A percentile compares a stretch with the other conserved stretches of the same genome.
Conservation (phyloP, 2,797 vertebrate species). For the Ambastaia sidthimunki region DNA sequence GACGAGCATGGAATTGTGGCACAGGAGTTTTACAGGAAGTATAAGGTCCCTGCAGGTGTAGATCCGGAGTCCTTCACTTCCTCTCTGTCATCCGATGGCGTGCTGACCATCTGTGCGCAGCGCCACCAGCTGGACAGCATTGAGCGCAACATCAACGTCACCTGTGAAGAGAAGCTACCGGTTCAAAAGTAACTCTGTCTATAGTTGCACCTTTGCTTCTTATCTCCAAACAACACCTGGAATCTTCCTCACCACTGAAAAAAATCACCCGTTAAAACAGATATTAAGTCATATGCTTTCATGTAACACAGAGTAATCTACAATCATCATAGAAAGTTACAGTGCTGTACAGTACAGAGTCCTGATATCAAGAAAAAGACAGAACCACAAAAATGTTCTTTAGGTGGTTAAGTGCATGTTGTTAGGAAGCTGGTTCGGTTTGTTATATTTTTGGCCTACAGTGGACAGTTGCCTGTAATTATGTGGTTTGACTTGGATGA, state of each 20-base stretch:
- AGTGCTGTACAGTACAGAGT: background rate
- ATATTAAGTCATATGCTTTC: background rate
- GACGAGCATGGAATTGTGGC: slow-evolving; percentile 82
- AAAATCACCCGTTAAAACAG: background rate
- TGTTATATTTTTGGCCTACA: slow-evolving; percentile 32
- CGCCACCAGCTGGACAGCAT: slow-evolving; percentile 49
- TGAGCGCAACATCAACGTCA: slow-evolving; percentile 80
- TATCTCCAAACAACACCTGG: background rate
- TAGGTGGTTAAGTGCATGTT: slow-evolving; percentile 4
- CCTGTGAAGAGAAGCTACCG: slow-evolving; percentile 77
- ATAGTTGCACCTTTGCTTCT: background rate
- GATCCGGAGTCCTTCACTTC: slow-evolving; percentile 82
- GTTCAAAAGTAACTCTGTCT: slow-evolving; percentile 71
- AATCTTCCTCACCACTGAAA: background rate
- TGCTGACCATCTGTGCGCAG: slow-evolving; percentile 68
- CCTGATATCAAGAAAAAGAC: background rate
- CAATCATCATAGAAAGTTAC: background rate
- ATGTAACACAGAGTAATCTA: background rate
- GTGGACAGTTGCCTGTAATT: slow-evolving; percentile 23
- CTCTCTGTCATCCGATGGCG: slow-evolving; percentile 80
- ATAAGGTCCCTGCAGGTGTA: slow-evolving; percentile 80
- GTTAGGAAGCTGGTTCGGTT: slow-evolving; percentile 8
- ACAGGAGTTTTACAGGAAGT: slow-evolving; percentile 83
- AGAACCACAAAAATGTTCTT: background rate
- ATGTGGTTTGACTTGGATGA: slow-evolving; percentile 20